Conservation (phyloP, 2,113 vertebrate species). For the Pelecanoides urinatrix region DNA sequence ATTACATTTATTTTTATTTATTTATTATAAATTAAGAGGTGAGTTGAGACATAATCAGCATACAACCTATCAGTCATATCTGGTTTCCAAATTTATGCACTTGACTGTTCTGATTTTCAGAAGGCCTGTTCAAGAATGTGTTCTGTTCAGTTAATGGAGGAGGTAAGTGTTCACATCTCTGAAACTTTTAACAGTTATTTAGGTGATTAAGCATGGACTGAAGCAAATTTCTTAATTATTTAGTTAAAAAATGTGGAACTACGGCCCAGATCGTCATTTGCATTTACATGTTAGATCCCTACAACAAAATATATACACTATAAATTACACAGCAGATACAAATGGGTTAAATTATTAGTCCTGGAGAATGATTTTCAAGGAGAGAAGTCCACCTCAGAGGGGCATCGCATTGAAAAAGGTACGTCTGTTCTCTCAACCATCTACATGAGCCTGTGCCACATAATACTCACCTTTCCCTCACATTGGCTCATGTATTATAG, state of each 20-base stretch:
- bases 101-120: not conserved
- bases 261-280: fast-evolving
- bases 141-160: not conserved
- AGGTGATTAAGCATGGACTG: not conserved
- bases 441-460: not conserved
- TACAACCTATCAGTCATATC: not conserved
- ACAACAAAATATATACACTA: not conserved
- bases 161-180: not conserved
- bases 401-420: fast-evolving
- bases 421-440: not conserved
- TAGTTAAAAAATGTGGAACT: not conserved
- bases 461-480: not conserved
- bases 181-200: not conserved
- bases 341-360: not conserved
- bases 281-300: not conserved
- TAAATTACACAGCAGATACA: not conserved
- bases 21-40: not conserved
- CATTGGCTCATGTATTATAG: fast-evolving
- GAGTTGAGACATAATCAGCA: not conserved
- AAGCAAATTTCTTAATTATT: not conserved
- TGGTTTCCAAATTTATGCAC: not conserved
- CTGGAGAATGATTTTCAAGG: not conserved
- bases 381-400: not conserved
- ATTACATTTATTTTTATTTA: not conserved
- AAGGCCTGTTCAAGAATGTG: not conserved